A percentile compares a stretch with the other conserved stretches of the same genome.
These are phyloP conservation scores for Sebastes diaconus DNA, from an alignment of 2,797 vertebrate species.

Conservation along the genomic window DNA sequence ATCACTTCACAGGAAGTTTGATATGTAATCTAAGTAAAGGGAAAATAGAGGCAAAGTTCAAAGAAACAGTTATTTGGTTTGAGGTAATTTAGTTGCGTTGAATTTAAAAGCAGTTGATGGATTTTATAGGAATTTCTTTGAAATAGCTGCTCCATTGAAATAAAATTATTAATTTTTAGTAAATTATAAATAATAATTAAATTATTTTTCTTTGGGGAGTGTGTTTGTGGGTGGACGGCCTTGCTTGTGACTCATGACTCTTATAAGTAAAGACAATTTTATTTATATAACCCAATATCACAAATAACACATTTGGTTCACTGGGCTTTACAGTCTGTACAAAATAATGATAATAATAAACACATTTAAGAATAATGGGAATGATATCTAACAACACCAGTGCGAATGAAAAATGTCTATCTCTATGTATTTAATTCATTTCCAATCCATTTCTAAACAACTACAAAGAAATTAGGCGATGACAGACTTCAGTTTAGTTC, in stretches of 20 bases:
- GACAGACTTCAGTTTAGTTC: neutral
- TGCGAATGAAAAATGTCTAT: neutral
- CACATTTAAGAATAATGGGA: neutral
- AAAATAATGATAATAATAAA: neutral
- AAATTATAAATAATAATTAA: neutral
- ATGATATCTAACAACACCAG: neutral
- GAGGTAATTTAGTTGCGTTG: neutral
- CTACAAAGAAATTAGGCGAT: neutral
- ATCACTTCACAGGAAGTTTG: neutral
- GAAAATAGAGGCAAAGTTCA: neutral
- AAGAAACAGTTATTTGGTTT: neutral
- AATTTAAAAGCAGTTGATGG: neutral
- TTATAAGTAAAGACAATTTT: neutral
- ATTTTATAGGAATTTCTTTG: neutral
- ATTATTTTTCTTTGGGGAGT: neutral
- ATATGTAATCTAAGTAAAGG: neutral
- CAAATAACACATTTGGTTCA: neutral
- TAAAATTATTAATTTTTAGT: neutral
- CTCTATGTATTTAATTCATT: neutral
- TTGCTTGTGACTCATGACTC: neutral
- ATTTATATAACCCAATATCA: neutral
- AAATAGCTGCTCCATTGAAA: neutral
- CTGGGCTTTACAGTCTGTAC: neutral
- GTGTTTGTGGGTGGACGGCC: neutral
- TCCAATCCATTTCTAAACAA: neutral